Conservation (phyloP, 2,888 invertebrate species). For the Lasius fuliginosus region DNA sequence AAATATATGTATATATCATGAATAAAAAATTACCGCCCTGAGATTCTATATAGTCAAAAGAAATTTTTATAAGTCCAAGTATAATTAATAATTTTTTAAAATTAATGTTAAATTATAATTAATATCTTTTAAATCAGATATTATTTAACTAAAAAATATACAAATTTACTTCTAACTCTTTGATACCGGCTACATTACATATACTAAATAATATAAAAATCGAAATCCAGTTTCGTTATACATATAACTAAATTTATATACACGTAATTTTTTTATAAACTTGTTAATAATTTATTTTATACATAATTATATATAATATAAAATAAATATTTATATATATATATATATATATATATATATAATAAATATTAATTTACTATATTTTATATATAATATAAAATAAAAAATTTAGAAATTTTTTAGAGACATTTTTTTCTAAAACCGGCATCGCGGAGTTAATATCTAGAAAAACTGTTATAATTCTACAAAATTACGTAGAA, state of each 20-base stretch:
- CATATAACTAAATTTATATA: not conserved
- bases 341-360: no score
- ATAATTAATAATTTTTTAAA: no score
- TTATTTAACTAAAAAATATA: not conserved
- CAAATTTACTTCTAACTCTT: not conserved
- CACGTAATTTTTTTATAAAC: not conserved
- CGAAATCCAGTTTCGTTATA: not conserved
- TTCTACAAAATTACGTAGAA: not conserved
- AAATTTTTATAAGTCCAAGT: not conserved
- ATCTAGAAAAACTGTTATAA: not conserved
- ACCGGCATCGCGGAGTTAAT: not conserved
- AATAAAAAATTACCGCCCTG: not conserved
- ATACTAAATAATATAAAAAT: not conserved
- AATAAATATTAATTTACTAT: no score
- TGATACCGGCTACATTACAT: not conserved
- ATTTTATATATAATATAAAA: not conserved
- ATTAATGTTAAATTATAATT: no score
- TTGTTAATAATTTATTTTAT: not conserved
- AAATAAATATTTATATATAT: not conserved
- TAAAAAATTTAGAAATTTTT: not conserved
- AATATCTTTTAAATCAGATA: not conserved
- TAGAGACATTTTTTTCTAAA: not conserved
- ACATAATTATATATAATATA: not conserved
- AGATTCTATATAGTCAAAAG: not conserved
- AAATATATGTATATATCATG: not conserved